Evolutionary conservation across 1,140 invertebrate species (phyloP).

Genomic region (Brachionus sp.): DNA sequence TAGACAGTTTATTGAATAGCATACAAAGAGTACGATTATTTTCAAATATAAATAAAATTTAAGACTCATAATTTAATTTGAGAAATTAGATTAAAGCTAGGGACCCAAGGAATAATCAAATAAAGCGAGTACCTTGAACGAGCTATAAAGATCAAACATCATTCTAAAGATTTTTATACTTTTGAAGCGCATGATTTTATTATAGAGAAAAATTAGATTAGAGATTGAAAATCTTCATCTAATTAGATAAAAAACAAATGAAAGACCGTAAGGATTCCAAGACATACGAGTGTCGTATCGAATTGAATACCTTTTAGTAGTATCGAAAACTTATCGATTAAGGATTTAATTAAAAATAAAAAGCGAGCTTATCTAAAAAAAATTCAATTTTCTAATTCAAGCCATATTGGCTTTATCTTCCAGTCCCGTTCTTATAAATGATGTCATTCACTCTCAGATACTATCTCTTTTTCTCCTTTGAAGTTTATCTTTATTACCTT

Average conservation of each 20-base stretch:
- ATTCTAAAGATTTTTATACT: not conserved
- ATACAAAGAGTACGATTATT: not conserved
- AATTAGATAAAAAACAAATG: slow-evolving; percentile 8
- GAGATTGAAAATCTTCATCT: slow-evolving; percentile 2
- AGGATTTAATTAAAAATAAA: slow-evolving; percentile 29
- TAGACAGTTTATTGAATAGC: not conserved
- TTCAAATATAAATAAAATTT: not conserved
- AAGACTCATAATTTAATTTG: not conserved
- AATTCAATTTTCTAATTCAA: slow-evolving; percentile 35
- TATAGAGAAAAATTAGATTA: not conserved
- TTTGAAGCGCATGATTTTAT: not conserved
- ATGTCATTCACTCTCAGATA: slow-evolving; percentile 16
- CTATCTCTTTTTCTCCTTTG: not conserved
- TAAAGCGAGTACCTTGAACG: not conserved
- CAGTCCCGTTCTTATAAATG: slow-evolving; percentile 5
- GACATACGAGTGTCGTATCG: not conserved
- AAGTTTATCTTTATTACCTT: slow-evolving; percentile 22
- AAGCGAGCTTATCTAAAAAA: not conserved
- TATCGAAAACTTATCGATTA: not conserved
- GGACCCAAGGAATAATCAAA: not conserved
- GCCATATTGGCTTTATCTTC: not conserved
- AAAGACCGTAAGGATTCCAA: not conserved
- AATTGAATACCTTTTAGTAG: not conserved
- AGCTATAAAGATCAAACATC: not conserved
- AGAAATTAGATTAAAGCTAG: not conserved